A percentile compares a stretch with the other conserved stretches of the same genome.
phyloP scores from a whole-genome alignment of 2,888 invertebrate species.

The Pasiphila rectangulata region DNA sequence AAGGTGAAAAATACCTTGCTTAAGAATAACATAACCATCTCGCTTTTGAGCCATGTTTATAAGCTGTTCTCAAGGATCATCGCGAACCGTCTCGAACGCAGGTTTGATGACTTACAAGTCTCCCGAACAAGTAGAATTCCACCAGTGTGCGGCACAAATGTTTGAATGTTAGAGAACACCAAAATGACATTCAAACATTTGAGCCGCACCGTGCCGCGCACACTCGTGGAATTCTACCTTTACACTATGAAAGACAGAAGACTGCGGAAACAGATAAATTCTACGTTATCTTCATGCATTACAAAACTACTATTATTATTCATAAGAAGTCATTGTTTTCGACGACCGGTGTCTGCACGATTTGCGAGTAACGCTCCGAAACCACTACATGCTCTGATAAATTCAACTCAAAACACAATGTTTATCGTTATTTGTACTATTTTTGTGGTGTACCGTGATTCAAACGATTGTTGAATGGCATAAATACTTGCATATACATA shows the following conservation, averaged over 20 bases:
- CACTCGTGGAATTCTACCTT: neutral
- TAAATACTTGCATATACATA: no score
- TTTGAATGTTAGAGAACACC: no score
- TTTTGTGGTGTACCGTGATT: neutral
- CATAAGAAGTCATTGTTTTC: neutral
- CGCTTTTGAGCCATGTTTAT: no score
- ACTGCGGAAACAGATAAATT: neutral
- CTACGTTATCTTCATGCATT: neutral
- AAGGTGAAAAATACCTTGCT: no score
- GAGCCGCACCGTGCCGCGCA: no score
- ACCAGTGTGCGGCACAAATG: no score
- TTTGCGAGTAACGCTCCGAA: constrained; percentile 28
- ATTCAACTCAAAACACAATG: constrained; percentile 8
- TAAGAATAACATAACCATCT: no score
- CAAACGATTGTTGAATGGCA: neutral
- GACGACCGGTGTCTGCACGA: constrained; percentile 1
- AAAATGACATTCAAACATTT: no score
- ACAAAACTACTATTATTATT: neutral
- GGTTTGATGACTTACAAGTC: no score
- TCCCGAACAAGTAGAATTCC: no score
- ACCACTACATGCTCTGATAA: constrained; percentile 45
- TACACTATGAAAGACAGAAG: neutral
- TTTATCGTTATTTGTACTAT: neutral
- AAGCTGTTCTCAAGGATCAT: no score
- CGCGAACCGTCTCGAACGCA: no score